Evolutionary conservation across 2,797 vertebrate genomes (phyloP), one percentile per base, ranked within the genome.

Genomic region (Gymnoscopelus braueri): DNA sequence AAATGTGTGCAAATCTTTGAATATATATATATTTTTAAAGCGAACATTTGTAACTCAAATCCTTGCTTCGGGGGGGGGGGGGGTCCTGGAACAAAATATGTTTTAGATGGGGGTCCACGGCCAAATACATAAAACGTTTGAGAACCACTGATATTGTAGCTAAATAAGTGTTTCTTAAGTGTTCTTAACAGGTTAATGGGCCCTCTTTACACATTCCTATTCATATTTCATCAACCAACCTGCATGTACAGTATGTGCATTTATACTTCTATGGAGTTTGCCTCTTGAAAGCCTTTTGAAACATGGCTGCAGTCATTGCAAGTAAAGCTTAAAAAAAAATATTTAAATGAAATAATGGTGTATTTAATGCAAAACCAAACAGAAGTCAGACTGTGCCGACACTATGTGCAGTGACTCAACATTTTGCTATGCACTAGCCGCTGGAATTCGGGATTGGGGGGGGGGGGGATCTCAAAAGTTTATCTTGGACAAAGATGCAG

Each of bases 401-500:
- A 78, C 64, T 29, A 3, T 50, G 63, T 14, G 53, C 66, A 12
- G 67, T 87, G 86, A 87, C 84, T 86, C 83, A 88, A 50, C 65
- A 11, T 67, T 73, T 64, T 52, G 87, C 82, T 87, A 89, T 86
- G 88, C 71, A 72, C 71, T 69, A 61, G 71, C 78, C 61, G 82
- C 71, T 72, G 72, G 50, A 84, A 84, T 86, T 82, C 81, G 81
- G 77, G 75, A 86, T 80, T 77, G 60, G 67, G 75, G 39, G 35
- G 35, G 19, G 35, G 19, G 19, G 19, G 82, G 70, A 84, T 76
- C 73, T 71, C 52, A 74, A 3, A 32, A 26, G 86, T 92, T 91
- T 90, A 79, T 72, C 80, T 93, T 92, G 91, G 90, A 89, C 8
- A 0, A 60, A 52, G 26, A 53, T 5, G 57, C 67, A 44, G 77